Conservation (phyloP, 2,797 vertebrate species). For the Crotalus adamanteus region DNA sequence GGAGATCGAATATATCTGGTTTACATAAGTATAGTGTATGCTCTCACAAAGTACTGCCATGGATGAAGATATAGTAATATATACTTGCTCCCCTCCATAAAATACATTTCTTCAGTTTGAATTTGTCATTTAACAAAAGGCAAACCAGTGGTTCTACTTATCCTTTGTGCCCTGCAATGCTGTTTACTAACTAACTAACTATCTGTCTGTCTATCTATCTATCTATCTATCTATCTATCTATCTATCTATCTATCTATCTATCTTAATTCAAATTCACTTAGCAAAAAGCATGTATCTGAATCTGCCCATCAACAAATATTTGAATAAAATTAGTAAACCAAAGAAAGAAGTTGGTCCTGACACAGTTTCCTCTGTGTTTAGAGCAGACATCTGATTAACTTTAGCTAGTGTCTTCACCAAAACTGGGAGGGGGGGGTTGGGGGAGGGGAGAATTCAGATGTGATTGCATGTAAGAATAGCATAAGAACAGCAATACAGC, state of each 20-base stretch:
- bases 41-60: background rate
- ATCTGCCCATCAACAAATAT: background rate
- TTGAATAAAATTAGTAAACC: background rate
- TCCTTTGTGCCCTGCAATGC: no score
- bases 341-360: background rate
- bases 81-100: background rate
- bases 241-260: no score
- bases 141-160: background rate
- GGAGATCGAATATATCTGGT: background rate
- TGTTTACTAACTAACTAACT: no score
- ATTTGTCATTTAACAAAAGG: background rate
- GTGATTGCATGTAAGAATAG: background rate
- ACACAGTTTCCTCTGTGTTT: background rate
- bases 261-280: background rate
- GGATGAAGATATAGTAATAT: background rate
- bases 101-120: background rate
- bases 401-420: background rate
- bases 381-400: background rate
- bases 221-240: no score
- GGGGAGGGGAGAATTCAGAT: background rate
- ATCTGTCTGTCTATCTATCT: no score
- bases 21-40: background rate
- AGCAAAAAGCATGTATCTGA: background rate
- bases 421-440: background rate
- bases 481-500: background rate